Conservation (phyloP, 2,113 vertebrate genomes). For the Climacteris rufus region DNA sequence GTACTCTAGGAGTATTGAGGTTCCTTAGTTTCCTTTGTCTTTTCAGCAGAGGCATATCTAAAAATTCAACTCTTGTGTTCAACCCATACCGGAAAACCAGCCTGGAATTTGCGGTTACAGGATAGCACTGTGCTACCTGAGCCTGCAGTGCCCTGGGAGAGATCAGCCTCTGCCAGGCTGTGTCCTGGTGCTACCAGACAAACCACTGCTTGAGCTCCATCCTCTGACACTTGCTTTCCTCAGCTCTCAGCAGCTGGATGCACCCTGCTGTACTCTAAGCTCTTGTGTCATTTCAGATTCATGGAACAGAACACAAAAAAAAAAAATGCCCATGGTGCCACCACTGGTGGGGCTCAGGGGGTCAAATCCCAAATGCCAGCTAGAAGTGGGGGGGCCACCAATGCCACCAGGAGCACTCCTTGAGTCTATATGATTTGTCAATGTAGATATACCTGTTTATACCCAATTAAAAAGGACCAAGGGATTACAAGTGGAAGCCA, state of each 20-base stretch:
- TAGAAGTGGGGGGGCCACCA: not conserved
- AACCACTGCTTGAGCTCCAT: not conserved
- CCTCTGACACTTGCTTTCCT: not conserved
- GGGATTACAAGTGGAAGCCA: not conserved
- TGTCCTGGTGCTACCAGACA: not conserved
- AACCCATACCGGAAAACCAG: not conserved
- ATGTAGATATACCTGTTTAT: not conserved
- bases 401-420: not conserved
- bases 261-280: not conserved
- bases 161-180: not conserved
- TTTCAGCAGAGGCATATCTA: not conserved
- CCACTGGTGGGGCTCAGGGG: not conserved
- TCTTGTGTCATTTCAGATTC: not conserved
- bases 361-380: not conserved
- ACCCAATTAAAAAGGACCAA: not conserved
- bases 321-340: not conserved
- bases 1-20: rapidly evolving
- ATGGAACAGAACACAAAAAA: not conserved
- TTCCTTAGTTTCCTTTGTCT: not conserved
- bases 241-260: not conserved
- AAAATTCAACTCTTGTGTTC: not conserved
- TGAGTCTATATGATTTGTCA: not conserved
- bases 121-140: not conserved
- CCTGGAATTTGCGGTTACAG: not conserved
- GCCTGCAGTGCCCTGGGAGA: not conserved